phyloP scores from a whole-genome alignment of 2,888 invertebrate species.

The Pseudeuparius sepicola region DNA sequence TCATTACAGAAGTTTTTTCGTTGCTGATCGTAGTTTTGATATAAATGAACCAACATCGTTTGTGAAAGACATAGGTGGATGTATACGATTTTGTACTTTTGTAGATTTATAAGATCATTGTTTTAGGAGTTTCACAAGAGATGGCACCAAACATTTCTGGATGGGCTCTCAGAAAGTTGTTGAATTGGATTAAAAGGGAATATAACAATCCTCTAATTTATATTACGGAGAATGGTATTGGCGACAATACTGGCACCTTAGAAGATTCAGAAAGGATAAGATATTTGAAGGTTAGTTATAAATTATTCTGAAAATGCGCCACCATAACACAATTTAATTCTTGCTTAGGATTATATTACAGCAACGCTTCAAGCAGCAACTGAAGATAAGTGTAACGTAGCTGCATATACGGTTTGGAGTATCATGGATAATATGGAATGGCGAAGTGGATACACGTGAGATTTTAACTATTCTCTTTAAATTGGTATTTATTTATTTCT shows the following conservation, averaged over 20 bases:
- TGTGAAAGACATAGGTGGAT: slow-evolving; percentile 29
- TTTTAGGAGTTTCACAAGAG: no score
- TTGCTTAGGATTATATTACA: slow-evolving; percentile 18
- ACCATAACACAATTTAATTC: slow-evolving; percentile 9
- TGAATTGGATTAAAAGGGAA: slow-evolving; percentile 40
- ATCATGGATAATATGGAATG: slow-evolving; percentile 77
- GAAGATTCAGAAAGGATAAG: slow-evolving; percentile 42
- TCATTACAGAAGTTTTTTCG: slow-evolving; percentile 47
- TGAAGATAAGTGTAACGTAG: slow-evolving; percentile 48
- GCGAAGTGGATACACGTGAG: slow-evolving; percentile 61
- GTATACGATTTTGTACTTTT: no score
- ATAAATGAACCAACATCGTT: slow-evolving; percentile 32
- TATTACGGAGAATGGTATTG: slow-evolving; percentile 50
- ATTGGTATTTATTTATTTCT: no score
- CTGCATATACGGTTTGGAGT: slow-evolving; percentile 67
- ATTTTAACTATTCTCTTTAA: neutral
- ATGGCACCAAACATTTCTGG: no score
- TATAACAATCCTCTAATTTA: slow-evolving; percentile 45
- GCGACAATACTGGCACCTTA: slow-evolving; percentile 37
- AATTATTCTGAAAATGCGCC: slow-evolving; percentile 1
- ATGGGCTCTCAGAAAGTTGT: no score
- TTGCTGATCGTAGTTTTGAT: slow-evolving; percentile 31
- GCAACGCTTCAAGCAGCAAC: slow-evolving; percentile 36
- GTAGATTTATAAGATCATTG: no score
- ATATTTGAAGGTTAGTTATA: slow-evolving; percentile 32